These are phyloP conservation scores for Pachycephala philippinensis DNA, from an alignment of 2,113 vertebrate species.

Conservation along the genomic window DNA sequence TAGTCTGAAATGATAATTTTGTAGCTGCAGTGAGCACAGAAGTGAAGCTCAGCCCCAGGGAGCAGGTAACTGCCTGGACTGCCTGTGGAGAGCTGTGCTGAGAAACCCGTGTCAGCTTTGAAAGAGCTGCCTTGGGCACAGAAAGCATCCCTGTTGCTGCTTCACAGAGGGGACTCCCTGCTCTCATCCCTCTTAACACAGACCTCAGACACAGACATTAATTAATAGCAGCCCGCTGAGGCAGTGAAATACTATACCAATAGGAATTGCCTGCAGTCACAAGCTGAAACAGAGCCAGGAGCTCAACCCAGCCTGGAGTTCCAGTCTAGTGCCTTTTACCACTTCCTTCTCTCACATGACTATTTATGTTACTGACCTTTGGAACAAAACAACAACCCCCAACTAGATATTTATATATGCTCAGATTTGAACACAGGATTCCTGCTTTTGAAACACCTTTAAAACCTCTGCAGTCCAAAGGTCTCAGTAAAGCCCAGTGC, in stretches of 20 bases:
- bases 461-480: neutral
- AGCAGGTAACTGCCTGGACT: neutral
- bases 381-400: neutral
- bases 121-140: neutral
- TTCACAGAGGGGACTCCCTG: neutral
- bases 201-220: neutral
- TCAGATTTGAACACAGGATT: neutral
- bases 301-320: neutral
- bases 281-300: neutral
- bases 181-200: neutral
- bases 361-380: constrained; percentile 1
- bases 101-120: neutral
- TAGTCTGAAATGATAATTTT: constrained; percentile 49
- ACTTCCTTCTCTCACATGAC: constrained; percentile 41
- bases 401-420: neutral
- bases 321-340: constrained; percentile 37
- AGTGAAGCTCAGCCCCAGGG: constrained; percentile 12
- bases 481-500: neutral
- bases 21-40: neutral
- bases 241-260: neutral
- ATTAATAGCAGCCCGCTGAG: neutral
- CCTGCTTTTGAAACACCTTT: neutral
- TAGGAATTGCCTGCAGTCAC: neutral
- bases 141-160: neutral
- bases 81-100: neutral